Base-by-base conservation (phyloP, 2,797 vertebrate genomes). In the Parauchenoglanis punctatus region DNA sequence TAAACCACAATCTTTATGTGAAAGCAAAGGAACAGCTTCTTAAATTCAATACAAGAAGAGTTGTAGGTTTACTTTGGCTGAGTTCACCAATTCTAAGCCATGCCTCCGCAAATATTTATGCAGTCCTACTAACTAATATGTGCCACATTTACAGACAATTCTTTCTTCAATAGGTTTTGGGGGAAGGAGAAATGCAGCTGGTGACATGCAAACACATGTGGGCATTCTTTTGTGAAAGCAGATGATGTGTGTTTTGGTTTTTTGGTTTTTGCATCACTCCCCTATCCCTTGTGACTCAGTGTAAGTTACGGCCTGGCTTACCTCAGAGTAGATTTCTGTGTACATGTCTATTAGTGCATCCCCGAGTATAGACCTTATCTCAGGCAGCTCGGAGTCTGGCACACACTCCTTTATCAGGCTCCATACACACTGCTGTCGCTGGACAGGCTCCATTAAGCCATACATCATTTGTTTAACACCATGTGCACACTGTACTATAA, bases 311-410 rank as follows among this genome's bases (percentile, higher is more conserved):
- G 7, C 25, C 44, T 77, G 13, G 76, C 93, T 94, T 92, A 98
- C 97, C 97, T 98, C 97, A 46, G 91, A 85, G 86, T 97, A 92
- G 65, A 95, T 91, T 80, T 97, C 97, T 83, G 93, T 93, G 90
- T 95, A 97, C 90, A 94, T 93, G 91, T 97, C 96, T 82, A 98
- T 93, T 80, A 95, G 91, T 10, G 93, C 90, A 76, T 93, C 91
- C 73, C 97, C 97, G 85, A 98, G 92, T 56, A 95, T 92, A 58
- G 88, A 80, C 77, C 92, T 94, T 90, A 98, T 94, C 93, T 96
- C 96, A 44, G 93, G 91, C 86, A 95, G 94, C 94, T 92, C 94
- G 46, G 94, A 90, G 46, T 78, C 87, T 8, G 94, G 93, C 52
- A 96, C 94, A 89, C 95, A 92, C 73, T 96, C 95, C 90, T 94